Conservation (phyloP, 2,797 vertebrate genomes). For the Neomorphus geoffroyi region DNA sequence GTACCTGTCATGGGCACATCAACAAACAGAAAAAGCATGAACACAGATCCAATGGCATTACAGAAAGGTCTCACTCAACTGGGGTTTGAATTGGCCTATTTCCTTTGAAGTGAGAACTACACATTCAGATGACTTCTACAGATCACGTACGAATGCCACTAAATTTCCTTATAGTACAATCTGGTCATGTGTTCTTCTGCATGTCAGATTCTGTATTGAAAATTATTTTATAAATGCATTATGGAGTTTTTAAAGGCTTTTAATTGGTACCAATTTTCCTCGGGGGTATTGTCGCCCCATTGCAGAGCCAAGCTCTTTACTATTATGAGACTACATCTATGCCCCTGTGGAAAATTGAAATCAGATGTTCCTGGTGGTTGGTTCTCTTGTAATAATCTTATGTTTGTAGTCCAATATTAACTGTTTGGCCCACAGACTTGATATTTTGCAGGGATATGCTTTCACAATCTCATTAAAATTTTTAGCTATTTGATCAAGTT, state of each 20-base stretch:
- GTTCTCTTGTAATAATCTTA: background rate
- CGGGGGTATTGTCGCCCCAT: background rate
- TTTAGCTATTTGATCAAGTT: background rate
- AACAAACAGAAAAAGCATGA: background rate
- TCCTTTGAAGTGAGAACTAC: background rate
- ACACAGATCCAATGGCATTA: background rate
- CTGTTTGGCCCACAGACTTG: background rate
- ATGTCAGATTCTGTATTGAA: background rate
- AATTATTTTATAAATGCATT: background rate
- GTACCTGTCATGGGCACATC: background rate
- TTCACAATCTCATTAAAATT: background rate
- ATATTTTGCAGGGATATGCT: background rate
- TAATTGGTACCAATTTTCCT: constrained; percentile 6
- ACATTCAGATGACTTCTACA: background rate
- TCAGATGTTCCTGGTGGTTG: background rate
- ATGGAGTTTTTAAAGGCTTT: constrained; percentile 10
- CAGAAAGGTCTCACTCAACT: background rate
- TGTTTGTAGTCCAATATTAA: background rate
- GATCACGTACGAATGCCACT: background rate
- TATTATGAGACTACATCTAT: background rate
- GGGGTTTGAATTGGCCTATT: background rate
- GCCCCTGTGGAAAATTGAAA: background rate
- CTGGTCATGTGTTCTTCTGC: background rate
- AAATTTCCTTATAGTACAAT: background rate
- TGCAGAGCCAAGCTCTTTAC: background rate